These are phyloP conservation scores for Desmodus rotundus DNA, from an alignment of 2,113 vertebrate species.

Conservation along the genomic window DNA sequence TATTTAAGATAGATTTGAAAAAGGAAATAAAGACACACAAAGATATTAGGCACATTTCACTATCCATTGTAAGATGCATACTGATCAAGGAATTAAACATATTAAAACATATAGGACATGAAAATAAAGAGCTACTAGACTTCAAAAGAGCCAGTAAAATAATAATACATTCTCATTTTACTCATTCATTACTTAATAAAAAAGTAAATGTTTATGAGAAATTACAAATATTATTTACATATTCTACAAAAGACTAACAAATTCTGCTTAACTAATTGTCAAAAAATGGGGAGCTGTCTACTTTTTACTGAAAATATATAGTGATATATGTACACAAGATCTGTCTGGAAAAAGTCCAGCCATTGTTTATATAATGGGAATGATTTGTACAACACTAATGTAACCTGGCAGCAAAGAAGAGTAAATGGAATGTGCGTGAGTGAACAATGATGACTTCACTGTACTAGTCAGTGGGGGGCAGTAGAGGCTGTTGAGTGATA, in stretches of 20 bases:
- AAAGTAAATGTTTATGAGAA: not conserved
- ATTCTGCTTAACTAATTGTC: not conserved
- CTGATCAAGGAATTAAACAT: not conserved
- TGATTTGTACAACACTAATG: too few species aligned
- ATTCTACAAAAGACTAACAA: not conserved
- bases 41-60: not conserved
- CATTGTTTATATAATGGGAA: too few species aligned
- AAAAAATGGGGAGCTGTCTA: not conserved
- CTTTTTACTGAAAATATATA: not conserved
- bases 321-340: not conserved
- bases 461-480: too few species aligned
- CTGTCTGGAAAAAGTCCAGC: too few species aligned
- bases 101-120: not conserved
- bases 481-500: too few species aligned
- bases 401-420: too few species aligned
- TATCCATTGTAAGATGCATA: not conserved
- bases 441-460: too few species aligned
- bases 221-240: not conserved
- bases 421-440: too few species aligned
- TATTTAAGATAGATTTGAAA: not conserved
- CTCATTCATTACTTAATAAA: not conserved
- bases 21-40: not conserved
- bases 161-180: not conserved
- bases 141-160: not conserved
- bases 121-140: not conserved